Base-by-base conservation (phyloP, 1,140 invertebrate species). In the Bombus soroeensis region DNA sequence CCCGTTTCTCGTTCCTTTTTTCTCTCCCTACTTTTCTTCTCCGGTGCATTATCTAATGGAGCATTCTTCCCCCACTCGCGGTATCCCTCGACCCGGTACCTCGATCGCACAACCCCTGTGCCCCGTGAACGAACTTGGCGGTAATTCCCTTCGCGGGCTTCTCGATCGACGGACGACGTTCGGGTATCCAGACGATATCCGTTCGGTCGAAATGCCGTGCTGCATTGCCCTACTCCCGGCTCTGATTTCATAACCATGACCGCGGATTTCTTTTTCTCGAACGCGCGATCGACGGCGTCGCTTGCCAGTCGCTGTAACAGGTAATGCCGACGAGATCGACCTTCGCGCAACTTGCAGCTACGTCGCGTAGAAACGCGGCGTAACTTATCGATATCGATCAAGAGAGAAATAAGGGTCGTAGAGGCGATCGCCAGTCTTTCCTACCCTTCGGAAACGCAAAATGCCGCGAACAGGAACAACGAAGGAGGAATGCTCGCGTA, bases 1-100 rank as follows among this genome's bases (percentile, higher is more conserved):
- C 25, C 28, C 37, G 4, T n/a, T 70, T 86, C 82, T 53, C 18
- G 47, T 53, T 53, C 6, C 47, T 53, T 53, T 53, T 22, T 43
- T 25, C 34, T 12, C 37, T 73, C 18, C 47, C 47, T 53, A 53
- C 6, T 76, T 39, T 92, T 89, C 90, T 88, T 89, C 91, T 90
- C 94, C 92, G 94, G 92, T 93, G 92, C 92, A 93, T 95, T 94
- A 95, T 93, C 93, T 94, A 95, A 95, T 94, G 12, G 15, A 32
- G 88, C 88, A 86, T 88, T 90, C 88, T 82, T 83, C 82, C 90
- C 34, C 77, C 22, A 47, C 78, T 83, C 28, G 5, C 57, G 13
- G 9, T 74, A 5, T 28, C 72, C n/a, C n/a, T 10, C 28, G 28
- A 25, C 22, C 2, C n/a, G 43, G 1, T 1, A 3, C 25, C n/a